These are phyloP conservation scores for Microhierax caerulescens DNA, from an alignment of 2,797 vertebrate species.

Conservation along the genomic window DNA sequence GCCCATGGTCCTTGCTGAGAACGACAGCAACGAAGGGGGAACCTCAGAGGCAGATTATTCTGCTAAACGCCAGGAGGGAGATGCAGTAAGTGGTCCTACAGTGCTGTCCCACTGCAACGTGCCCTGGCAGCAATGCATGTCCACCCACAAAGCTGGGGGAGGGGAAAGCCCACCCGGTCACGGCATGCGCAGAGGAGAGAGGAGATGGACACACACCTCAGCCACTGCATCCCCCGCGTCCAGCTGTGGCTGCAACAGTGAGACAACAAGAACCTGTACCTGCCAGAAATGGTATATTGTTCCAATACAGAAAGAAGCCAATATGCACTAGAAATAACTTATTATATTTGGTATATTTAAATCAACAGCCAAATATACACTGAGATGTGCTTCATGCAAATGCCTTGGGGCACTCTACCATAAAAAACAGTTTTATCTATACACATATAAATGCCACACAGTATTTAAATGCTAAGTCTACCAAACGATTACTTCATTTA, in stretches of 20 bases:
- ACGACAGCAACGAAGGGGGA: background rate
- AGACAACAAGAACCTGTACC: background rate
- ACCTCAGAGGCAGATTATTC: background rate
- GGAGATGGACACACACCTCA: background rate
- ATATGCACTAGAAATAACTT: constrained; percentile 43
- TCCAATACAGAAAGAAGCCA: constrained; percentile 26
- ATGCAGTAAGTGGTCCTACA: background rate
- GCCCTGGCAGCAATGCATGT: fast-evolving
- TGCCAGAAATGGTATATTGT: constrained; percentile 1
- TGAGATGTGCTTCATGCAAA: constrained; percentile 57
- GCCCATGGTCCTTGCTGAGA: background rate
- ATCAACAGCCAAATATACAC: constrained; percentile 66
- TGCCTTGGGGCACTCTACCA: constrained; percentile 34
- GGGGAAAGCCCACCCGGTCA: background rate
- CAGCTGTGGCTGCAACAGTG: background rate
- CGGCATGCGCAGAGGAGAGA: background rate
- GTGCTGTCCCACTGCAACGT: fast-evolving
- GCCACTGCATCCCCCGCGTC: background rate
- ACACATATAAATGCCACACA: constrained; percentile 55
- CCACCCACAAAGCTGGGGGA: background rate
- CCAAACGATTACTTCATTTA: constrained; percentile 32
- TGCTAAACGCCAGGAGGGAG: background rate
- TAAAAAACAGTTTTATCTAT: constrained; percentile 57
- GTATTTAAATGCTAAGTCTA: constrained; percentile 65
- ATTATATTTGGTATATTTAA: constrained; percentile 41